A percentile compares a stretch with the other conserved stretches of the same genome.
phyloP scores from a whole-genome alignment of 2,888 invertebrate genomes.

The Linnaemya vulpina region DNA sequence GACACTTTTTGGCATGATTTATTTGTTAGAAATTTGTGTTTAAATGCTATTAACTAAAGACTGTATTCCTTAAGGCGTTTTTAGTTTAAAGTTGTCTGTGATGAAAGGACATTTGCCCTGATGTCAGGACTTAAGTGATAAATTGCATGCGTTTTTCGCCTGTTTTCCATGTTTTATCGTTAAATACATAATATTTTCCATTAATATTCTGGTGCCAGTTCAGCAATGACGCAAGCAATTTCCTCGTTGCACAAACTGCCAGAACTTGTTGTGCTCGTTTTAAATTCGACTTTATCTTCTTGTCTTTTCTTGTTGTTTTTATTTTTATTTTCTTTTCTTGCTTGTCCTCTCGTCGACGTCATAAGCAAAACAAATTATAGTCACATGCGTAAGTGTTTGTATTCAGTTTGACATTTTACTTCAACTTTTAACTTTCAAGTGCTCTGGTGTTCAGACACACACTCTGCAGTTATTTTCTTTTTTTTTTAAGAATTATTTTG shows the following conservation, averaged over 20 bases:
- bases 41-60: too few relatives aligned
- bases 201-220: constrained; percentile 13
- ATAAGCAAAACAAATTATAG: constrained; percentile 6
- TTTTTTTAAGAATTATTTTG: neutral
- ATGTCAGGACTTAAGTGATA: too few relatives aligned
- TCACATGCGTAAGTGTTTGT: constrained; percentile 58
- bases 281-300: constrained; percentile 51
- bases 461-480: neutral
- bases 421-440: constrained; percentile 51
- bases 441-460: neutral
- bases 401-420: constrained; percentile 64
- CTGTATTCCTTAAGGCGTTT: neutral
- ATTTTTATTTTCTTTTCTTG: neutral
- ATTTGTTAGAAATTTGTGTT: too few relatives aligned
- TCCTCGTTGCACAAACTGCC: neutral
- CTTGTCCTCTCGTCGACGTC: neutral
- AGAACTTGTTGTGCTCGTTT: neutral
- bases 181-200: constrained; percentile 52
- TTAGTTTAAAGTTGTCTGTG: neutral
- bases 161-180: too few relatives aligned
- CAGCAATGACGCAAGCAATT: constrained; percentile 54
- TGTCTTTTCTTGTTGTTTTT: neutral
- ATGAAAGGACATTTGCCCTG: too few relatives aligned
- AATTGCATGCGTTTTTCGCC: too few relatives aligned
- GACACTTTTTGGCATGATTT: too few relatives aligned